Evolutionary conservation across 35 echinoderm and acorn worm genomes (phyloP).

Genomic region (Heliocidaris erythrogramma): DNA sequence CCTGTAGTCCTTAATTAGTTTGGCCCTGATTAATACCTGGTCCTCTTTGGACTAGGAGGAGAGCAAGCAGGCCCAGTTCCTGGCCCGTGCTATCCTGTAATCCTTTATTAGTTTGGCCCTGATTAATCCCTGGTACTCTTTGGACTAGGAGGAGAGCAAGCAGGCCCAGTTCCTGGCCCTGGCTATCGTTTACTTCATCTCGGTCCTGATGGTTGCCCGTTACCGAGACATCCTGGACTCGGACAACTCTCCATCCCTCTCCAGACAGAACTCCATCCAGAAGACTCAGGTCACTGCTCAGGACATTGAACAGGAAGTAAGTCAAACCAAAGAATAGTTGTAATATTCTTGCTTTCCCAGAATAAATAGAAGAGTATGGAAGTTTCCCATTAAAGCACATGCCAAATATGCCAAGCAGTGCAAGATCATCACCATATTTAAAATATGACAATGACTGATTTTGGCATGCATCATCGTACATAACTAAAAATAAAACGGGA

Average conservation of each 20-base stretch:
- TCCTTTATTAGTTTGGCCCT: background rate
- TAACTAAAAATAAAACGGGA: no score
- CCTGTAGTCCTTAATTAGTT: no score
- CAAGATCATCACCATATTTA: no score
- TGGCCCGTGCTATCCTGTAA: no score
- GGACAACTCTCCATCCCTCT: conserved; percentile 59
- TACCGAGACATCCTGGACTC: conserved; percentile 94
- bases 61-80: no score
- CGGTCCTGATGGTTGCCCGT: conserved; percentile 95
- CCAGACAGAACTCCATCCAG: conserved; percentile 75
- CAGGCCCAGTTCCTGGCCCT: conserved; percentile 98
- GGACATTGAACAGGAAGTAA: conserved; percentile 44
- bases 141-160: conserved; percentile 94
- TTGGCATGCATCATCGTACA: no score
- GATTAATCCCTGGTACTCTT: background rate
- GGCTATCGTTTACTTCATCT: conserved; percentile 98
- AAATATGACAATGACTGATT: no score
- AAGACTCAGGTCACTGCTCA: conserved; percentile 44
- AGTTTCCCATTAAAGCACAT: background rate
- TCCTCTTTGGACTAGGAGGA: no score
- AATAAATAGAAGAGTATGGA: background rate
- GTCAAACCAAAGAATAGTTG: conserved; percentile 5
- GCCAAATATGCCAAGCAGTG: no score
- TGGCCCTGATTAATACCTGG: no score
- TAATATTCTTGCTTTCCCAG: background rate